phyloP scores from a whole-genome alignment of 2,888 invertebrate genomes.

The Melikaiella ostensackeni region DNA sequence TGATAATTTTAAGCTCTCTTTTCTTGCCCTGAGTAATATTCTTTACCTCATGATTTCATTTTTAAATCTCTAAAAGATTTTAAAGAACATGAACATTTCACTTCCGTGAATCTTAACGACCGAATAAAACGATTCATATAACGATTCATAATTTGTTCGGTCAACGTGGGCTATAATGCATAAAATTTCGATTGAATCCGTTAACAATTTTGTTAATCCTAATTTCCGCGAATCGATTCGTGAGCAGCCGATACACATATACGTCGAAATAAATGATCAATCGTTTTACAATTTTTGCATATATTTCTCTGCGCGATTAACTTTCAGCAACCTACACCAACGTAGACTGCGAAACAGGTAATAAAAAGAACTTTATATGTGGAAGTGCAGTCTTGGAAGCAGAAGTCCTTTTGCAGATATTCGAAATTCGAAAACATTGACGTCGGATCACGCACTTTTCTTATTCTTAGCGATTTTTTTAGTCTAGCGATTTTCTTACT shows the following conservation, averaged over 20 bases:
- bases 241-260: neutral
- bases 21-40: neutral
- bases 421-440: neutral
- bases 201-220: neutral
- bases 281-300: neutral
- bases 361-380: conserved; percentile 6
- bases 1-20: neutral
- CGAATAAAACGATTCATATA: neutral
- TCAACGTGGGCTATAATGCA: neutral
- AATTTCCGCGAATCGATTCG: neutral
- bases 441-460: neutral
- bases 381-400: conserved; percentile 16
- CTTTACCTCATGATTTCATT: neutral
- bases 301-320: neutral
- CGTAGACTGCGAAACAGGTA: neutral
- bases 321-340: neutral
- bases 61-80: neutral
- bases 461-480: too few relatives aligned
- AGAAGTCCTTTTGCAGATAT: neutral
- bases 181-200: neutral
- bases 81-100: neutral
- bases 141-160: neutral
- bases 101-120: neutral
- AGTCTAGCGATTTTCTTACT: neutral
- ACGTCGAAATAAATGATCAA: neutral